These are phyloP conservation scores for Marisa cornuarietis DNA, from an alignment of 1,140 invertebrate species.

Conservation along the genomic window DNA sequence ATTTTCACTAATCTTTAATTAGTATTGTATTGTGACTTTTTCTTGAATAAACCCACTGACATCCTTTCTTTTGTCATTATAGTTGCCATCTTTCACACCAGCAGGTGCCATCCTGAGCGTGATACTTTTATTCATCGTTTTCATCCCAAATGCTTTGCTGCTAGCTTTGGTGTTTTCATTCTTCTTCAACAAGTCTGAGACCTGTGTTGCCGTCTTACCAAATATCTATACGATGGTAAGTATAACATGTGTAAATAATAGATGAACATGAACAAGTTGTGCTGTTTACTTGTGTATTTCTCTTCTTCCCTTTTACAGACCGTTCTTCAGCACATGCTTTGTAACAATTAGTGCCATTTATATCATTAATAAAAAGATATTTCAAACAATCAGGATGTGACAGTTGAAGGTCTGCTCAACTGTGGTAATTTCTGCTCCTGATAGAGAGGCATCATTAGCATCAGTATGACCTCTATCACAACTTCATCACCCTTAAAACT, in stretches of 20 bases:
- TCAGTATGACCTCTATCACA: too few species aligned
- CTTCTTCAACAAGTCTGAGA: conserved; percentile 83
- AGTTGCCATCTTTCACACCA: conserved; percentile 65
- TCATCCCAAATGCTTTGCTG: conserved; percentile 79
- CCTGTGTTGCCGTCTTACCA: conserved; percentile 71
- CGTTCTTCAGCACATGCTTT: too few species aligned
- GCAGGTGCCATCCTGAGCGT: conserved; percentile 77
- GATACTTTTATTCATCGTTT: conserved; percentile 75
- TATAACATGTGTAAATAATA: conserved; percentile 2
- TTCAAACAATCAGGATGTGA: too few species aligned
- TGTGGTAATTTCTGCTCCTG: too few species aligned
- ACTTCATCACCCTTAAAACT: too few species aligned
- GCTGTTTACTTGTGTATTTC: too few species aligned
- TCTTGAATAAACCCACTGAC: background rate
- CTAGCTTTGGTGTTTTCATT: conserved; percentile 82
- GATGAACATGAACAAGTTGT: too few species aligned
- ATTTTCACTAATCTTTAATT: background rate
- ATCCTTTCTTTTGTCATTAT: conserved; percentile 29
- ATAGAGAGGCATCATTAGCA: too few species aligned
- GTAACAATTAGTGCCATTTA: too few species aligned
- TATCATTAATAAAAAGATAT: too few species aligned
- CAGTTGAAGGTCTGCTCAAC: too few species aligned
- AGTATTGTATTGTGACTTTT: background rate
- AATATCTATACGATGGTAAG: conserved; percentile 56
- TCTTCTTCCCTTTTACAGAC: too few species aligned